Evolutionary conservation across 1,140 invertebrate species (phyloP), one percentile per base, ranked within the genome.

Genomic region (Dolichoris vasculosae): DNA sequence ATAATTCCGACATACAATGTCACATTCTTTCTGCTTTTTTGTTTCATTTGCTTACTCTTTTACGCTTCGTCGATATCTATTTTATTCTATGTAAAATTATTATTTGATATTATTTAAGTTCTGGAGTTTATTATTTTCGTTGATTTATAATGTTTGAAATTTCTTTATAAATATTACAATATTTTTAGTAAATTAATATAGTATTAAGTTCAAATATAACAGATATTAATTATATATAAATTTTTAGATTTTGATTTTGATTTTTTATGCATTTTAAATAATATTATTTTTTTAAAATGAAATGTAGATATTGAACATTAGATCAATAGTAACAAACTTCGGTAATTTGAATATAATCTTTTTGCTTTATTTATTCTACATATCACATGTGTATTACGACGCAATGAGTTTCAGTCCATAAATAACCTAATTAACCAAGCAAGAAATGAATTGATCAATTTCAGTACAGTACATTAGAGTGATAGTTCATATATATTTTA

Each of bases 341-440:
- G n/a, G 15, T 15, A 51, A 51, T 51, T 15, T 17, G 2, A 17
- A 51, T 51, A 9, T 26, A 23, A 40, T 73, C 43, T 23, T 8
- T 43, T 26, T 26, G 38, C 38, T 8, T 43, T 20, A n/a, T 26
- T 73, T 73, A 40, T 38, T 40, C 13, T 76, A 48, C 11, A 76
- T 30, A 30, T 30, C 73, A 17, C 11, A 15, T 9, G n/a, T 30
- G 0, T 76, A 13, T 43, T n/a, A 32, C 17, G 35, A 43, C 40
- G n/a, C 38, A 26, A 48, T 76, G 48, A 15, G 46, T 17, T 48
- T 11, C 43, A 46, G 23, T 75, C 26, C n/a, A 76, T 76, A 43
- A 48, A n/a, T 76, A 26, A 76, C 48, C 73, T n/a, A 76, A 76
- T 76, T 9, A 48, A 76, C 30, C n/a, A 8, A 63, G 59, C 23